Evolutionary conservation across 2,888 invertebrate genomes (phyloP).

Genomic region (Rhorus exstirpatorius): DNA sequence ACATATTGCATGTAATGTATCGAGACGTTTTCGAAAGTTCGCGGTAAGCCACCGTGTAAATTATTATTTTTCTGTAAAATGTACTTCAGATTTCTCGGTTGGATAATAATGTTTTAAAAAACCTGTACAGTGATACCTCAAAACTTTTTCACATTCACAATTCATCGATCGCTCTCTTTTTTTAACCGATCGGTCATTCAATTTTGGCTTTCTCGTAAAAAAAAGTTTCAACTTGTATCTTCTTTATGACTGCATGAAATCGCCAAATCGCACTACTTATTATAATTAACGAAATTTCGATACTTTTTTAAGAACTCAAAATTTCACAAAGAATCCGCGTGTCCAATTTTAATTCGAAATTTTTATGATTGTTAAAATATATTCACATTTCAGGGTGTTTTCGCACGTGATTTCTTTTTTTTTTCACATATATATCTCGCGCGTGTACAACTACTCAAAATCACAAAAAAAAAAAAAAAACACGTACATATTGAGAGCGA

Average conservation of each 20-base stretch:
- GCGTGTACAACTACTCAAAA: constrained; percentile 13
- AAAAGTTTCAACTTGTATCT: too few relatives aligned
- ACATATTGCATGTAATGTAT: background rate
- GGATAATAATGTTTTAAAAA: background rate
- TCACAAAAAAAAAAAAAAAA: constrained; percentile 11
- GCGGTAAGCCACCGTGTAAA: background rate
- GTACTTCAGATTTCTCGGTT: background rate
- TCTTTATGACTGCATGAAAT: too few relatives aligned
- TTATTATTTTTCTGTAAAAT: constrained; percentile 6
- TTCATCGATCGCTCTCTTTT: background rate
- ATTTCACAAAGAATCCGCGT: too few relatives aligned
- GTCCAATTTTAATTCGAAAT: background rate
- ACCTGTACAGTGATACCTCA: background rate
- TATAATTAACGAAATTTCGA: too few relatives aligned
- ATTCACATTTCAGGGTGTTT: background rate
- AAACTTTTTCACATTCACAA: background rate
- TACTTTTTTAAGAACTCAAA: too few relatives aligned
- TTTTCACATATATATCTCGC: constrained; percentile 23
- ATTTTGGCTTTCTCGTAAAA: too few relatives aligned
- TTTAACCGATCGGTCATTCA: too few relatives aligned
- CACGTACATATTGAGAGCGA: constrained; percentile 37
- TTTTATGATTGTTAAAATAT: background rate
- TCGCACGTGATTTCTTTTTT: constrained; percentile 10
- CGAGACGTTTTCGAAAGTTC: background rate
- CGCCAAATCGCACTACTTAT: too few relatives aligned